Percentiles rank a stretch among this genome's conserved stretches.
phyloP scores from a whole-genome alignment of 2,797 vertebrate species.

The Falco biarmicus region DNA sequence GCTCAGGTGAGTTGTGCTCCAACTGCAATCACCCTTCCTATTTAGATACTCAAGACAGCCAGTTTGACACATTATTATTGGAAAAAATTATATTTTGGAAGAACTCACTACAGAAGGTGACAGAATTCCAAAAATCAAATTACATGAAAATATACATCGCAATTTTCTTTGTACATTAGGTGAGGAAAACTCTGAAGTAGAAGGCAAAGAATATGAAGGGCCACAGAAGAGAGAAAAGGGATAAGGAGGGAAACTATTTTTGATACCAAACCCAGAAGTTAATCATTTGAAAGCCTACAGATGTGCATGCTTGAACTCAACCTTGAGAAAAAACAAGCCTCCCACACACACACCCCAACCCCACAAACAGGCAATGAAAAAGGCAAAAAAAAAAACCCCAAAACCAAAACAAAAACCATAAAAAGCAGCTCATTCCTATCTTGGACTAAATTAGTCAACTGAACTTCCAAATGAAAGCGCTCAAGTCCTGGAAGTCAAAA shows the following conservation, averaged over 20 bases:
- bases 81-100: constrained; percentile 98
- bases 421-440: constrained; percentile 66
- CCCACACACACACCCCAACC: not conserved
- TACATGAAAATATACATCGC: constrained; percentile 99
- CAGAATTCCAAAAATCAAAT: constrained; percentile 93
- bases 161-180: constrained; percentile 97
- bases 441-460: constrained; percentile 65
- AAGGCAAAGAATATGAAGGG: constrained; percentile 75
- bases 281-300: constrained; percentile 79
- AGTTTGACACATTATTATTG: constrained; percentile 84
- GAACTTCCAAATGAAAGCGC: constrained; percentile 65
- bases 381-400: constrained; percentile 42
- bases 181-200: constrained; percentile 85
- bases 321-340: constrained; percentile 75
- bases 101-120: constrained; percentile 97
- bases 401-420: constrained; percentile 30
- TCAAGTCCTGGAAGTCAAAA: constrained; percentile 62
- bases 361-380: constrained; percentile 67
- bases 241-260: constrained; percentile 57
- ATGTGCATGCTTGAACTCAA: constrained; percentile 90
- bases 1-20: not conserved
- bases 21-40: constrained; percentile 22
- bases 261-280: constrained; percentile 81
- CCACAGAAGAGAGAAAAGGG: constrained; percentile 64
- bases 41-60: constrained; percentile 73